phyloP scores from a whole-genome alignment of 2,888 invertebrate species.

The Andrena dorsata region DNA sequence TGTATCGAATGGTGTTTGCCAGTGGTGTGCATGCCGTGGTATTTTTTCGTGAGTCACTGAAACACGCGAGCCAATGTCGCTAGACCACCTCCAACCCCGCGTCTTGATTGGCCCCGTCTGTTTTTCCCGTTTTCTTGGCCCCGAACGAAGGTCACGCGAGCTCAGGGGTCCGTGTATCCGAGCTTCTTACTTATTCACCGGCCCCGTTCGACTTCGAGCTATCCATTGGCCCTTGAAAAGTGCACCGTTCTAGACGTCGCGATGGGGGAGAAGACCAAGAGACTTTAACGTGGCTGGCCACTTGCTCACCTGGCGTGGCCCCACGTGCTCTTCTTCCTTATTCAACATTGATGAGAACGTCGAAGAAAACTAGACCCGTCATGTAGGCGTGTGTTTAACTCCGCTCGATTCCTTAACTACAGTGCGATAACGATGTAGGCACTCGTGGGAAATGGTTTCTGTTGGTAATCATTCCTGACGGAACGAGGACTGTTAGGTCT shows the following conservation, averaged over 20 bases:
- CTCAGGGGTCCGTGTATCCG: slow-evolving; percentile 47
- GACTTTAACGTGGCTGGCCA: slow-evolving; percentile 4
- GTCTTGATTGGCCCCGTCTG: slow-evolving; percentile 25
- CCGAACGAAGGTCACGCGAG: slow-evolving; percentile 63
- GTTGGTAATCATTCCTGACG: too few relatives aligned
- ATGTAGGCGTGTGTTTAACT: neutral
- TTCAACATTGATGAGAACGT: slow-evolving; percentile 38
- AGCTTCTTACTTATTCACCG: slow-evolving; percentile 59
- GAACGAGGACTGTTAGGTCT: too few relatives aligned
- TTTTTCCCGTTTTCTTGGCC: slow-evolving; percentile 29
- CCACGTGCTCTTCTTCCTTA: neutral
- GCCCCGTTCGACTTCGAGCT: slow-evolving; percentile 39
- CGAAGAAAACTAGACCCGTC: neutral
- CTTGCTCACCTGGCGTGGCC: neutral
- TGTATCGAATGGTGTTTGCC: slow-evolving; percentile 10
- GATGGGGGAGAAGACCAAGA: slow-evolving; percentile 12
- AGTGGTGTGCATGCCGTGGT: neutral
- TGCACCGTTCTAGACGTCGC: slow-evolving; percentile 26
- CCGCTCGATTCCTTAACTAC: neutral
- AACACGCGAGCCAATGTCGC: slow-evolving; percentile 13
- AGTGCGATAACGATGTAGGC: neutral
- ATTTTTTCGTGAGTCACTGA: neutral
- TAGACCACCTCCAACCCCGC: neutral
- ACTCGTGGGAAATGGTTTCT: too few relatives aligned
- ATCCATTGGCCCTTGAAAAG: slow-evolving; percentile 15